These are phyloP conservation scores for Drosophila subsilvestris DNA, from an alignment of 2,888 invertebrate species.

Conservation along the genomic window DNA sequence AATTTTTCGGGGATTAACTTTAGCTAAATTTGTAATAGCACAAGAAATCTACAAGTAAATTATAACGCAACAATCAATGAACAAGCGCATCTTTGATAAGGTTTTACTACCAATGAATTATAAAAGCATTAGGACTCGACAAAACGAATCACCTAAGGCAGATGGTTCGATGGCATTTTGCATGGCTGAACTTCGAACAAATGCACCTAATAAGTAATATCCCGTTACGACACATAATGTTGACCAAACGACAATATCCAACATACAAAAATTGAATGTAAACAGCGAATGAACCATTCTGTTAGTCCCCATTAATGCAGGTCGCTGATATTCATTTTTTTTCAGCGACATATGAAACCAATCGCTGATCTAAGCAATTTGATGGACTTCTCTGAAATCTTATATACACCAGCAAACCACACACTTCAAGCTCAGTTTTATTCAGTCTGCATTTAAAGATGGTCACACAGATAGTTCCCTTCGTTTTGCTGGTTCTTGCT, in stretches of 20 bases:
- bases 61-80: neutral
- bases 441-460: constrained; percentile 19
- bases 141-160: constrained; percentile 18
- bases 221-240: no score
- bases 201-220: no score
- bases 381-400: constrained; percentile 32
- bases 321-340: constrained; percentile 38
- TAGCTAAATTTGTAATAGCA: neutral
- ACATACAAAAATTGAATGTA: neutral
- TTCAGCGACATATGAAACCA: constrained; percentile 46
- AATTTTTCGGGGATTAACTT: constrained; percentile 22
- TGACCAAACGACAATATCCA: neutral
- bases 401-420: constrained; percentile 29
- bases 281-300: constrained; percentile 16
- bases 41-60: neutral
- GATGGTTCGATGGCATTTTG: neutral
- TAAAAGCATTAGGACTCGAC: neutral
- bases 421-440: constrained; percentile 20
- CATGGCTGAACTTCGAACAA: no score
- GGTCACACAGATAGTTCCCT: constrained; percentile 25
- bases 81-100: constrained; percentile 3
- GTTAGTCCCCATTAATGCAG: constrained; percentile 34
- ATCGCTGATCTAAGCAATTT: constrained; percentile 62
- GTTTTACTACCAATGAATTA: neutral
- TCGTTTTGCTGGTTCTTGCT: constrained; percentile 22